These are phyloP conservation scores for Antheraea yamamai DNA, from an alignment of 2,888 invertebrate genomes.

Conservation along the genomic window DNA sequence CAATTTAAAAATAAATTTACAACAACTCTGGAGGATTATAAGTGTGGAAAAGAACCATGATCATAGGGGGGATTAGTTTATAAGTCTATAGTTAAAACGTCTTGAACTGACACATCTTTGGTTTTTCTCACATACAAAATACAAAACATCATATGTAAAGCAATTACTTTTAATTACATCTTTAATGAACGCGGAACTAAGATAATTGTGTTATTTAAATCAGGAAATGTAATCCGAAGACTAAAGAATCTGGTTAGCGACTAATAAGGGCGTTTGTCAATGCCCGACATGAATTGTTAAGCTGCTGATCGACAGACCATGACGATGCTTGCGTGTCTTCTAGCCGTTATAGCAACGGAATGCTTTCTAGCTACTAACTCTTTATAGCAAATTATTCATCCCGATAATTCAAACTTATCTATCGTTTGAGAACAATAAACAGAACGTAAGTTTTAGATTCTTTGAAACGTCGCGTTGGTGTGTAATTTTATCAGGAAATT, in stretches of 20 bases:
- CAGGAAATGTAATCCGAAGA: constrained; percentile 1
- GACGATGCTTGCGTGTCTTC: constrained; percentile 56
- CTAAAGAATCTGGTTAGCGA: constrained; percentile 25
- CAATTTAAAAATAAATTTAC: no score
- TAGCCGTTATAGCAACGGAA: constrained; percentile 50
- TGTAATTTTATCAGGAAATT: neutral
- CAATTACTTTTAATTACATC: no score
- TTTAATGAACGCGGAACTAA: no score
- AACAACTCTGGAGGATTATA: no score
- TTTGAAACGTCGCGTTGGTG: neutral
- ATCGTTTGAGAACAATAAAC: neutral
- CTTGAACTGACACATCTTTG: no score
- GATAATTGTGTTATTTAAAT: no score
- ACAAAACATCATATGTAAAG: no score
- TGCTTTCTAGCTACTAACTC: constrained; percentile 46
- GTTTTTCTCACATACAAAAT: no score
- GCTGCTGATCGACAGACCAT: constrained; percentile 47
- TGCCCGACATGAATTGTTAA: constrained; percentile 40
- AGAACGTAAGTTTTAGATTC: neutral
- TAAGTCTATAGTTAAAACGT: no score
- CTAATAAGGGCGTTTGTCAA: constrained; percentile 33
- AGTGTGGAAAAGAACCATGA: no score
- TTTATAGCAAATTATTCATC: neutral
- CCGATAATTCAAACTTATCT: neutral
- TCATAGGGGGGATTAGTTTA: no score